phyloP scores from a whole-genome alignment of 2,888 invertebrate species.

The Euspilapteryx auroguttella region DNA sequence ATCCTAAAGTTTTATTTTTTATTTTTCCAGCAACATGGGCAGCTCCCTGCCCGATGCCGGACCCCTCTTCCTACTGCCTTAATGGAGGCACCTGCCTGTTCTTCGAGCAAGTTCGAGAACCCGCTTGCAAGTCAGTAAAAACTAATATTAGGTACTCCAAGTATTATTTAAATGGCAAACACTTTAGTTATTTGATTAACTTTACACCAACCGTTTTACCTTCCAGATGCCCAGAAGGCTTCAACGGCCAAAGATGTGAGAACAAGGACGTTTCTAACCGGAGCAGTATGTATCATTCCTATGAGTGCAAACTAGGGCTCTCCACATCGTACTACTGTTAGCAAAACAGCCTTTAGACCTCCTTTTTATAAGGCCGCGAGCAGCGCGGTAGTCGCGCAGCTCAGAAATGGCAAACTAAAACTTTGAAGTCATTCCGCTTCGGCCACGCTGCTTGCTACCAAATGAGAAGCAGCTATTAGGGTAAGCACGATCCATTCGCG shows the following conservation, averaged over 20 bases:
- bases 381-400: slow-evolving; percentile 42
- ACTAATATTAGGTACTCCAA: too few species aligned
- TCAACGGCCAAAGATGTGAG: slow-evolving; percentile 78
- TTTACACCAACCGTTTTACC: too few species aligned
- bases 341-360: too few species aligned
- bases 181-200: too few species aligned
- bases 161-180: too few species aligned
- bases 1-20: too few species aligned
- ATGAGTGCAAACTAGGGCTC: slow-evolving; percentile 78
- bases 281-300: slow-evolving; percentile 80
- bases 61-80: slow-evolving; percentile 73
- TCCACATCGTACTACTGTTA: slow-evolving; percentile 79
- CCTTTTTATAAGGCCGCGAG: too few species aligned
- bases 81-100: slow-evolving; percentile 87
- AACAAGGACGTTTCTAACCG: slow-evolving; percentile 74
- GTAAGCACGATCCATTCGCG: too few species aligned
- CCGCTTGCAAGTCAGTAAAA: slow-evolving; percentile 87
- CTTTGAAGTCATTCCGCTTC: too few species aligned
- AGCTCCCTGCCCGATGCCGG: slow-evolving; percentile 67
- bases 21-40: slow-evolving; percentile 50
- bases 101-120: slow-evolving; percentile 76
- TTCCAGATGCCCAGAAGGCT: slow-evolving; percentile 78
- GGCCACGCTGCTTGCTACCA: too few species aligned
- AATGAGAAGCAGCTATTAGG: too few species aligned
- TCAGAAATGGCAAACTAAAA: slow-evolving; percentile 16